A percentile compares a stretch with the other conserved stretches of the same genome.
These are phyloP conservation scores for Dromiciops gliroides DNA, from an alignment of 2,113 vertebrate genomes.

Conservation along the genomic window DNA sequence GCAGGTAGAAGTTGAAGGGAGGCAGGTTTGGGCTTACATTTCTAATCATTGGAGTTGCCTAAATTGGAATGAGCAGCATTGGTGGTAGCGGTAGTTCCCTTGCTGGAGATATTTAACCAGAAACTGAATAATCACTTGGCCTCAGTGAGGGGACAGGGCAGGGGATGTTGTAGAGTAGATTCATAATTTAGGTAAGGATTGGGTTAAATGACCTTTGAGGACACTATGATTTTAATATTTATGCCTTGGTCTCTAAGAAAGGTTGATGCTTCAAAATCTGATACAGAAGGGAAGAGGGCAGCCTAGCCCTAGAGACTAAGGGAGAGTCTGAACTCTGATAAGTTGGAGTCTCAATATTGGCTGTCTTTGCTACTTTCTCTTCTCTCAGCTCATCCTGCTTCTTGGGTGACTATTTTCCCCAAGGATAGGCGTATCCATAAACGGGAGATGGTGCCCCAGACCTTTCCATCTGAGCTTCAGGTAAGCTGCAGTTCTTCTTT, in stretches of 20 bases:
- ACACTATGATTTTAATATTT: not conserved
- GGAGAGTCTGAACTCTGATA: not conserved
- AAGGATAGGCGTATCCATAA: constrained; percentile 57
- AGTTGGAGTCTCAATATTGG: not conserved
- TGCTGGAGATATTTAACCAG: not conserved
- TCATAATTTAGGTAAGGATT: not conserved
- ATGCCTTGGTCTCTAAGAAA: not conserved
- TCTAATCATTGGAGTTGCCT: not conserved
- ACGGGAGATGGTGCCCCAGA: constrained; percentile 50
- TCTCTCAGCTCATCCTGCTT: constrained; percentile 39
- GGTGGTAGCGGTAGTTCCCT: not conserved
- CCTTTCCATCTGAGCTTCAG: constrained; percentile 59
- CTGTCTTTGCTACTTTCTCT: constrained; percentile 33
- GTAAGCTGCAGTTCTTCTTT: constrained; percentile 54
- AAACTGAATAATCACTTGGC: not conserved
- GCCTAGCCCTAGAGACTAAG: not conserved
- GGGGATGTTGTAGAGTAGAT: not conserved
- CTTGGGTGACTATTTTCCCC: constrained; percentile 57
- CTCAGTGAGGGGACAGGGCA: too few relatives aligned
- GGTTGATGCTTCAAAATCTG: not conserved
- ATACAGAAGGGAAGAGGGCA: not conserved
- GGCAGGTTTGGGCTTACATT: not conserved
- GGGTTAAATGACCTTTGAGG: not conserved
- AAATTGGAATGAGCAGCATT: not conserved
- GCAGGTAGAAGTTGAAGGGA: not conserved